These are phyloP conservation scores for Zaprionus bogoriensis DNA, from an alignment of 2,888 invertebrate species.

Conservation along the genomic window DNA sequence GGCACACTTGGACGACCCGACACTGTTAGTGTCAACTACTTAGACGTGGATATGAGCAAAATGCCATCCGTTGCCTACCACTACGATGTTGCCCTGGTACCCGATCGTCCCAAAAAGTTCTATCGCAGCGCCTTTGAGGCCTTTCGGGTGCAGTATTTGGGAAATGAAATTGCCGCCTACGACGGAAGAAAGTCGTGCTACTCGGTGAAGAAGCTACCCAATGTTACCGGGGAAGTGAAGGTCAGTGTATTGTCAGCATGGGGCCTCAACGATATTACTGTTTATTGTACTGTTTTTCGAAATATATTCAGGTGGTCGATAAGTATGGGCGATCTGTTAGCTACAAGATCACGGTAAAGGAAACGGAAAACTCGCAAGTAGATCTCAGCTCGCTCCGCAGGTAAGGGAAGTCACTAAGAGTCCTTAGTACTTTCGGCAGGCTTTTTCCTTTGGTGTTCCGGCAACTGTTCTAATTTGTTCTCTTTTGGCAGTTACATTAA, in stretches of 20 bases:
- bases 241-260: too few relatives aligned
- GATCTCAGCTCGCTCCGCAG: slow-evolving; percentile 73
- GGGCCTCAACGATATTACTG: background rate
- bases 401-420: too few relatives aligned
- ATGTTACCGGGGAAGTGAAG: slow-evolving; percentile 53
- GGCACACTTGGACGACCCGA: slow-evolving; percentile 83
- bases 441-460: background rate
- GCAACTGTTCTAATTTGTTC: background rate
- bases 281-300: background rate
- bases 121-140: slow-evolving; percentile 84
- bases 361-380: slow-evolving; percentile 62
- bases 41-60: slow-evolving; percentile 84
- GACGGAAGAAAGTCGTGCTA: slow-evolving; percentile 90
- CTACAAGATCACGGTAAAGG: slow-evolving; percentile 72
- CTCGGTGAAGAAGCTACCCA: slow-evolving; percentile 58
- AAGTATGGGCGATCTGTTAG: slow-evolving; percentile 46
- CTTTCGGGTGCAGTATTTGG: slow-evolving; percentile 81
- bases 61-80: slow-evolving; percentile 85
- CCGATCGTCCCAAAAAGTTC: slow-evolving; percentile 88
- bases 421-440: too few relatives aligned
- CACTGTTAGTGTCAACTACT: slow-evolving; percentile 86
- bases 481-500: slow-evolving; percentile 67
- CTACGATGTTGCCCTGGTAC: slow-evolving; percentile 91
- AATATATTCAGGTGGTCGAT: slow-evolving; percentile 62
- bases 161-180: slow-evolving; percentile 85